Percentiles rank a stretch among this genome's conserved stretches.
phyloP scores from a whole-genome alignment of 2,797 vertebrate genomes.

The Platalea minor region DNA sequence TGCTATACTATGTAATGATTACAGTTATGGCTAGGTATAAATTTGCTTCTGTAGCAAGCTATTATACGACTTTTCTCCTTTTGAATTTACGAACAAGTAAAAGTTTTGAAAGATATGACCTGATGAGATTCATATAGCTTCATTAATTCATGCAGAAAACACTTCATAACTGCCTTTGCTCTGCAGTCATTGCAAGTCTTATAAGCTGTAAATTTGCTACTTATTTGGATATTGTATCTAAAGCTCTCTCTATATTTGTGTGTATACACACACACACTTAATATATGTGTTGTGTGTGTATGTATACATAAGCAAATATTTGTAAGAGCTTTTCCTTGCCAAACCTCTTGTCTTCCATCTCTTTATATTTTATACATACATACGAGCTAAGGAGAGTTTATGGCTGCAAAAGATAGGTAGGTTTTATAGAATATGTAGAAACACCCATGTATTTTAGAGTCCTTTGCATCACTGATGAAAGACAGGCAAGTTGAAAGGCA shows the following conservation, averaged over 20 bases:
- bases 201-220: background rate
- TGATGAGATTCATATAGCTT: background rate
- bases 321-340: background rate
- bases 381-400: background rate
- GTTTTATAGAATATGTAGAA: background rate
- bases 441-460: background rate
- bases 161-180: background rate
- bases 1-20: background rate
- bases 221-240: background rate
- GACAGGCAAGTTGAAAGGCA: background rate
- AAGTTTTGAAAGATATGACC: background rate
- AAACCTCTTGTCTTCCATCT: background rate
- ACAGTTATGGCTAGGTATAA: background rate
- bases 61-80: background rate
- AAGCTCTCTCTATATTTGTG: background rate
- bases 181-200: background rate
- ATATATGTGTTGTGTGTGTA: background rate
- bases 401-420: background rate
- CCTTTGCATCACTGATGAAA: background rate
- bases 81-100: background rate
- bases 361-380: background rate
- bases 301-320: background rate
- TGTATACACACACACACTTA: background rate
- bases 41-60: background rate
- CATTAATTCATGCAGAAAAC: background rate